These are phyloP conservation scores for Cyprinodon variegatus DNA, from an alignment of 2,113 vertebrate species.

Conservation along the genomic window DNA sequence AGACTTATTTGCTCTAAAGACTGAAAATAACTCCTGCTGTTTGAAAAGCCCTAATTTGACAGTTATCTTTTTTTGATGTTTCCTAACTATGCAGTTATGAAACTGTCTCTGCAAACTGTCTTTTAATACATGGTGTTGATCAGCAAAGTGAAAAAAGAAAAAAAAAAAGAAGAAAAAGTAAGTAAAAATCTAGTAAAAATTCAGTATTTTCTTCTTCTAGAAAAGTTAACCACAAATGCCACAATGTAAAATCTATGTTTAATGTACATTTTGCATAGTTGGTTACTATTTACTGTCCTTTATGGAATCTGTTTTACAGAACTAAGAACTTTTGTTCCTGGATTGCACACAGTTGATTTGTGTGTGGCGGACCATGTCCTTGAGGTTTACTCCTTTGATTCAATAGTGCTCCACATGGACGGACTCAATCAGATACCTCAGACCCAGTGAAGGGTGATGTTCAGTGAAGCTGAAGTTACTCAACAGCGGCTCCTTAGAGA, in stretches of 20 bases:
- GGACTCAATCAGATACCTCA: conserved; percentile 77
- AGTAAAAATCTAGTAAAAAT: too few species aligned
- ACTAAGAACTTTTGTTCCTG: conserved; percentile 7
- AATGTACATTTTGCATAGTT: background rate
- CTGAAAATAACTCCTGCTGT: background rate
- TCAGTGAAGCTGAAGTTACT: conserved; percentile 75
- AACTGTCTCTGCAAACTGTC: background rate
- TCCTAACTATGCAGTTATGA: background rate
- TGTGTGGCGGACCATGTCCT: conserved; percentile 71
- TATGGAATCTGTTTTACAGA: background rate
- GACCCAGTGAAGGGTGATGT: conserved; percentile 74
- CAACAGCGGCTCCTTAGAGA: conserved; percentile 59
- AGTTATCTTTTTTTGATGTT: background rate
- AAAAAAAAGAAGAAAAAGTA: background rate
- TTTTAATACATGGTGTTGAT: background rate
- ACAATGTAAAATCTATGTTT: background rate
- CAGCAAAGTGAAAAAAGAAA: background rate
- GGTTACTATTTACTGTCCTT: background rate
- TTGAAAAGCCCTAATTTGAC: background rate
- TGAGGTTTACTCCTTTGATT: conserved; percentile 78
- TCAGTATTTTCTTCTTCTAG: too few species aligned
- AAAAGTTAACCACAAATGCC: background rate
- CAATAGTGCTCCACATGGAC: conserved; percentile 78
- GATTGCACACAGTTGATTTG: conserved; percentile 31
- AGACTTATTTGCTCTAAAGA: background rate